These are phyloP conservation scores for Nettapus auritus DNA, from an alignment of 2,113 vertebrate genomes.

Conservation along the genomic window DNA sequence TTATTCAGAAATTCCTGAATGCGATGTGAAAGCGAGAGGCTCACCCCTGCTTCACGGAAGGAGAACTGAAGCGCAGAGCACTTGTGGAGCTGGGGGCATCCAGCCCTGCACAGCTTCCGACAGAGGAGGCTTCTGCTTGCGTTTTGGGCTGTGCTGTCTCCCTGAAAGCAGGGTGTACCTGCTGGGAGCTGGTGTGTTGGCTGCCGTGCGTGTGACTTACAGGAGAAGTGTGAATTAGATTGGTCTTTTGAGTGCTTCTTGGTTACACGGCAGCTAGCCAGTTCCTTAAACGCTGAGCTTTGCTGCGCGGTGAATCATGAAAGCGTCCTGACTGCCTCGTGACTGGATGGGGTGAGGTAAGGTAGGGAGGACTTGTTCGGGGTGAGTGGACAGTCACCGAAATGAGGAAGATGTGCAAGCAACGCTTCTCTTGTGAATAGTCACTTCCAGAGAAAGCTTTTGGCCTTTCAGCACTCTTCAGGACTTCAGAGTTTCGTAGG, in stretches of 20 bases:
- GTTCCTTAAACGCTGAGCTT: background rate
- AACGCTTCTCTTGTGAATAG: background rate
- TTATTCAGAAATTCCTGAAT: background rate
- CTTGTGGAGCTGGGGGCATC: background rate
- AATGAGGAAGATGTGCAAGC: background rate
- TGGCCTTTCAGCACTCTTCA: background rate
- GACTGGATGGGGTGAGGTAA: background rate
- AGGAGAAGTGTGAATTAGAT: background rate
- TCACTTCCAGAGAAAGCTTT: background rate
- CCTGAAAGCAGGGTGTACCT: background rate
- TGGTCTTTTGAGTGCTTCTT: background rate
- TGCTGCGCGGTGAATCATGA: background rate
- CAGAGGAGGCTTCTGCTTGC: background rate
- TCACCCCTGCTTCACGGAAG: background rate
- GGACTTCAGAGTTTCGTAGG: background rate
- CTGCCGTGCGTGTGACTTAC: background rate
- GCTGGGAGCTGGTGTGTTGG: background rate
- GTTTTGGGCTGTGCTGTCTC: background rate
- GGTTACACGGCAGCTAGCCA: background rate
- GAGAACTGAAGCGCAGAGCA: background rate
- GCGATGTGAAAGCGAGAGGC: accelerated
- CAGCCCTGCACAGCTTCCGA: accelerated
- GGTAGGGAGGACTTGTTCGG: background rate
- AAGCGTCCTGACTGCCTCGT: background rate
- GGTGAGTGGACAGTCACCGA: background rate